These are phyloP conservation scores for Litoditis marina DNA, from an alignment of 2,888 invertebrate species.

Conservation along the genomic window DNA sequence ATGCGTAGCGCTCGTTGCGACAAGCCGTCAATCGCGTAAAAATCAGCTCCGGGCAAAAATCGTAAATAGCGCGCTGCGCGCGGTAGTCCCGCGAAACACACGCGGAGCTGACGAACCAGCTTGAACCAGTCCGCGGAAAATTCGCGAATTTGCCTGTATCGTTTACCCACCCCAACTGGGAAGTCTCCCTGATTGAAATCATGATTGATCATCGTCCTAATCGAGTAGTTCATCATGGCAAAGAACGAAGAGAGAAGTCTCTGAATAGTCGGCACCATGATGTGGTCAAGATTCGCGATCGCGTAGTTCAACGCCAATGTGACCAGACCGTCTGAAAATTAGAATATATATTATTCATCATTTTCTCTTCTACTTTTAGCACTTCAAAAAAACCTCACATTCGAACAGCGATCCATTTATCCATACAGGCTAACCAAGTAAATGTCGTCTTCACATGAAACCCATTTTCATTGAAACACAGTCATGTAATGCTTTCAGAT, in stretches of 20 bases:
- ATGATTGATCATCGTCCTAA: conserved; percentile 79
- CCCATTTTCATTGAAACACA: no score
- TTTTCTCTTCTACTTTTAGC: not conserved
- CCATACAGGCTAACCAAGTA: no score
- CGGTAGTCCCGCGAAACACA: no score
- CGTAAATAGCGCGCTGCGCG: no score
- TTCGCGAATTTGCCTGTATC: not conserved
- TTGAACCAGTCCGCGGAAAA: no score
- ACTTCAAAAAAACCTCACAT: no score
- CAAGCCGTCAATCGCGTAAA: no score
- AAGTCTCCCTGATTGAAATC: conserved; percentile 91
- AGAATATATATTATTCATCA: conserved; percentile 1
- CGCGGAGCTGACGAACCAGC: no score
- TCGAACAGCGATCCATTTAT: no score
- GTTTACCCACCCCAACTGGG: conserved; percentile 71
- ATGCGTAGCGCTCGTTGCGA: no score
- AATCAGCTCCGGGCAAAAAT: no score
- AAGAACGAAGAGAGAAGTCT: conserved; percentile 91
- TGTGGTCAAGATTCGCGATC: conserved; percentile 80
- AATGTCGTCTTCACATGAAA: no score
- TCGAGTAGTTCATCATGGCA: conserved; percentile 93
- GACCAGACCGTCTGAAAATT: conserved; percentile 79
- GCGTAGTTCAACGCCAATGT: conserved; percentile 87
- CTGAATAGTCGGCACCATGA: conserved; percentile 98
- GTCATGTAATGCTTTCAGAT: not conserved